Evolutionary conservation across 64 coral and sea anemone genomes (phyloP).

Genomic region (Pocillopora damicornis): DNA sequence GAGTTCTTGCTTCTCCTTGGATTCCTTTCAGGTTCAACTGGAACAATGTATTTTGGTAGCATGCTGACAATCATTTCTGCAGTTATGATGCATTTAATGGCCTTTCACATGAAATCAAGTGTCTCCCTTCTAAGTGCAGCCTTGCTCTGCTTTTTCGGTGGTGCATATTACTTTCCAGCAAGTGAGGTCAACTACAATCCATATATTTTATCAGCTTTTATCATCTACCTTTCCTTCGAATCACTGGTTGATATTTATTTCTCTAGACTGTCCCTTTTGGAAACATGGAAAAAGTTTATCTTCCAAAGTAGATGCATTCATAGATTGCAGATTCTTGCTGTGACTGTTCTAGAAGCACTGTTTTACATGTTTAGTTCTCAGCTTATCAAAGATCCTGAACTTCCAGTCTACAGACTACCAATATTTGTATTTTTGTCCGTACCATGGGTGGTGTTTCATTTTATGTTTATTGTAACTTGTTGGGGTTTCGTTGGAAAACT

Average conservation of each 20-base stretch:
- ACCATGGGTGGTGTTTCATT: conserved; percentile 80
- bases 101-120: conserved; percentile 89
- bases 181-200: conserved; percentile 86
- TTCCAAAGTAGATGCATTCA: conserved; percentile 72
- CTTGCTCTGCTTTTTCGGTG: conserved; percentile 46
- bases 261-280: conserved; percentile 83
- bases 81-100: conserved; percentile 69
- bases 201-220: conserved; percentile 80
- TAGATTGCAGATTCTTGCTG: conserved; percentile 50
- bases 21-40: conserved; percentile 64
- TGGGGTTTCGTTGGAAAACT: conserved; percentile 96
- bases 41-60: conserved; percentile 61
- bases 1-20: conserved; percentile 78
- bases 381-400: conserved; percentile 41
- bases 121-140: conserved; percentile 65
- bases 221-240: conserved; percentile 65
- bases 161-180: conserved; percentile 82
- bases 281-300: conserved; percentile 90
- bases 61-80: conserved; percentile 61
- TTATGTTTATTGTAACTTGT: conserved; percentile 86
- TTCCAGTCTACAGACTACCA: conserved; percentile 68
- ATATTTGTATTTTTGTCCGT: conserved; percentile 70
- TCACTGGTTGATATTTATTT: conserved; percentile 92
- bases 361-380: conserved; percentile 66
- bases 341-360: conserved; percentile 40